Evolutionary conservation across 2,797 vertebrate genomes (phyloP), one percentile per base, ranked within the genome.

Genomic region (Emydoidea blandingii): DNA sequence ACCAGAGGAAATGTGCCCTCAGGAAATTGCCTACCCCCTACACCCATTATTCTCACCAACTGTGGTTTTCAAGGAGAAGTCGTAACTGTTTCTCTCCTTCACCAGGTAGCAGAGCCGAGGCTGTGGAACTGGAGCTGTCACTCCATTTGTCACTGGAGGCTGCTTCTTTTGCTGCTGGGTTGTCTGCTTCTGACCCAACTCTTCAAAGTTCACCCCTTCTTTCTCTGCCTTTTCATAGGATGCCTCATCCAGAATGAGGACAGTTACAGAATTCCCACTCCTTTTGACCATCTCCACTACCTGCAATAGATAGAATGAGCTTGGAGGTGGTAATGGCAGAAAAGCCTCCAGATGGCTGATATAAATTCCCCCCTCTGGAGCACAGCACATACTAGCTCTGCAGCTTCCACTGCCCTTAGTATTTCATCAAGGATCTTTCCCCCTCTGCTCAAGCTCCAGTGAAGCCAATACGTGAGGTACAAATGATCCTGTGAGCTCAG

Each of bases 61-160:
- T 56, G 95, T 96, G 9, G 99, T 98, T 97, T 98, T 98, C 80
- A 99, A 89, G 47, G 99, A 99, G 97, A 99, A 99, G 89, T 99
- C 99, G 0, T 98, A 99, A 57, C 98, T 97, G 14, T 95, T 94
- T 49, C 96, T 98, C 80, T 98, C 97, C 96, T 98, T 99, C 49
- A 98, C 98, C 88, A 99, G 83, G 95, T 99, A 99, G 98, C 99
- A 99, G 83, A 99, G 98, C 93, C 98, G 98, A 6, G 98, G 99
- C 93, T 98, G 99, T 16, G 94, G 96, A 84, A 14, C 41, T 1
- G 87, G 34, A 44, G 94, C 91, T 47, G 91, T 80, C 1, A 82
- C 97, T 85, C 98, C 98, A 0, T 98, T 99, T 93, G 94, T 91
- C 15, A 52, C 85, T 4, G 7, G 49, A 12, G 89, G 87, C 34